Base-by-base conservation (phyloP, 53 echinoderm and acorn worm species). In the Echinarachnius parma region DNA sequence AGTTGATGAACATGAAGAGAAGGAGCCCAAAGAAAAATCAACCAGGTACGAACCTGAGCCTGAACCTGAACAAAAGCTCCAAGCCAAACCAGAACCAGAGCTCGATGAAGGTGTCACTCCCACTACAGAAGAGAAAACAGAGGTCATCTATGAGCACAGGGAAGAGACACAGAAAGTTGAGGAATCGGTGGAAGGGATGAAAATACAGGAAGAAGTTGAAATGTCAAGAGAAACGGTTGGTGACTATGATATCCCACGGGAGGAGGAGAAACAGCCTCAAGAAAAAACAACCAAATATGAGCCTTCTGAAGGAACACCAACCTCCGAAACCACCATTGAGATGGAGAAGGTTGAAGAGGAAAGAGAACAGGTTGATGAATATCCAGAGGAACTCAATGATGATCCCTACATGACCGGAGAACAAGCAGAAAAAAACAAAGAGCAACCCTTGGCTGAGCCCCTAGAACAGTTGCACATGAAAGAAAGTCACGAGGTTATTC, bases 331-430 rank as follows among this genome's bases (percentile, higher is more conserved):
- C 28, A 58, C 23, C 32, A 56, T 67, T 28, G 66, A 65, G 58
- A 66, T 67, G 44, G 66, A 79, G 31, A 66, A 54, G 15, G 29
- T 57, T 14, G 67, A 79, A 13, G 61, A 76, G 48, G 77, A 46
- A 4, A 60, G 26, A 28, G 74, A 55, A 39, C 33, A 35, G 28
- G 57, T 56, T 15, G 55, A 54, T 44, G 74, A 72, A 55, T 24
- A 18, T 37, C 56, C 57, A 28, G 42, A 55, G 27, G 31, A 37
- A 25, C 7, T 14, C 9, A 11, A 10, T 23, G 49, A 21, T 9
- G 67, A 49, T 4, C 15, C 33, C 22, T 15, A n/a, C 9, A 28
- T 28, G 21, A 22, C 11, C 26, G 57, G 56, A 4, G 5, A 56
- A 23, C 22, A 72, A 48, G 34, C 11, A 14, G n/a, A n/a, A n/a